Evolutionary conservation across 92 coral and sea anemone genomes (phyloP), one percentile per base, ranked within the genome.

Genomic region (Phenganax marumi): DNA sequence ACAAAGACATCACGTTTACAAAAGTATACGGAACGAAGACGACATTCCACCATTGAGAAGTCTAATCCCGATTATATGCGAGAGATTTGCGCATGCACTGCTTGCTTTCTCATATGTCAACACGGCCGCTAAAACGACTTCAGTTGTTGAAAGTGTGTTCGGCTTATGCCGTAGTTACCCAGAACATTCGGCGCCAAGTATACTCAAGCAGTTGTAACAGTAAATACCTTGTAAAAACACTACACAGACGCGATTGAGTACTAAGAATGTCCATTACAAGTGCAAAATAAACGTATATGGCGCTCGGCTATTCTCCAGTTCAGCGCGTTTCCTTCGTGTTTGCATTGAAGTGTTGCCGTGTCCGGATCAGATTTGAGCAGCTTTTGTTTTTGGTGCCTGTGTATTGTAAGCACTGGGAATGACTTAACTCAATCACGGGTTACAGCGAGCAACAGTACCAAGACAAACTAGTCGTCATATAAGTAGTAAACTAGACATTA

Each of bases 111-210:
- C 73, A 58, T 78, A 78, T 78, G 83, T 78, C 83, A 78, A 78
- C 83, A 78, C 83, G 52, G 52, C 22, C 13, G 53, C 53, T 78
- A 78, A 78, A 78, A 78, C 83, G 83, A 54, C 83, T 50, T 13
- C 83, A 61, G 73, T 63, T 78, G 83, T 58, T 50, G 83, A 78
- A 61, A 78, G 51, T 61, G 73, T 78, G 83, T 61, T 23, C 53
- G 68, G 73, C 83, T 78, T 78, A 78, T 76, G 81, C 57, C 81
- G 83, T 49, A 48, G 16, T 14, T 21, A 0, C 11, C 46, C 83
- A 78, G 83, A 46, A 78, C 9, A 19, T 23, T 43, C 58, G 83
- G 83, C 83, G 73, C 83, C 83, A 78, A 5, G 10, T 22, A 17
- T 48, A 58, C 68, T 62, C 58, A 48, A 63, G 52, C 16, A 54